Conservation (phyloP, 2,888 invertebrate species). For the Nowickia ferox region DNA sequence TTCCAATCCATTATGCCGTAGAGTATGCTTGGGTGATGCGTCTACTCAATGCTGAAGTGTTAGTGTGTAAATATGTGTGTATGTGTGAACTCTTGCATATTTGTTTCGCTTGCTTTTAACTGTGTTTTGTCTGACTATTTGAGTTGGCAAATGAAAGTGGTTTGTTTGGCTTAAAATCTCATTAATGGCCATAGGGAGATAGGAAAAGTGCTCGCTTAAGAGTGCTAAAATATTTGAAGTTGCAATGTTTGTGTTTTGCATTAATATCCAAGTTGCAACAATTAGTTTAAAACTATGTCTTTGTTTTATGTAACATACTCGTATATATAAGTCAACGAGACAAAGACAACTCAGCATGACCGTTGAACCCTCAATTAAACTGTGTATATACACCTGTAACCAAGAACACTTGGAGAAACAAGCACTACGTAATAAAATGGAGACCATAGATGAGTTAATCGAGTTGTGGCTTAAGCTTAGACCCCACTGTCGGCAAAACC, state of each 20-base stretch:
- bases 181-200: slow-evolving; percentile 64
- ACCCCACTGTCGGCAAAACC: too few relatives aligned
- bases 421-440: too few relatives aligned
- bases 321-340: slow-evolving; percentile 16
- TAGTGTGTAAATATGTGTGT: not conserved
- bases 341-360: slow-evolving; percentile 1
- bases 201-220: not conserved
- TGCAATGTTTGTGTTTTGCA: not conserved
- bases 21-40: not conserved
- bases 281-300: slow-evolving; percentile 58
- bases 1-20: slow-evolving; percentile 6
- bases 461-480: too few relatives aligned
- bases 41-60: not conserved
- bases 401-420: too few relatives aligned
- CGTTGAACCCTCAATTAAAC: not conserved
- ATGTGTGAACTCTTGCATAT: not conserved
- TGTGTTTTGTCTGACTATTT: slow-evolving; percentile 41
- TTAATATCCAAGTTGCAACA: slow-evolving; percentile 41
- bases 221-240: slow-evolving; percentile 22
- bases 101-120: slow-evolving; percentile 8
- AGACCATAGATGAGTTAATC: too few relatives aligned
- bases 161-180: slow-evolving; percentile 70
- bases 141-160: slow-evolving; percentile 65
- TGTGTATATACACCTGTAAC: not conserved
- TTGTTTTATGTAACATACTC: slow-evolving; percentile 46